Percentiles rank a stretch among this genome's conserved stretches.
These are phyloP conservation scores for Protobothrops flavoviridis DNA, from an alignment of 2,113 vertebrate species.

Conservation along the genomic window DNA sequence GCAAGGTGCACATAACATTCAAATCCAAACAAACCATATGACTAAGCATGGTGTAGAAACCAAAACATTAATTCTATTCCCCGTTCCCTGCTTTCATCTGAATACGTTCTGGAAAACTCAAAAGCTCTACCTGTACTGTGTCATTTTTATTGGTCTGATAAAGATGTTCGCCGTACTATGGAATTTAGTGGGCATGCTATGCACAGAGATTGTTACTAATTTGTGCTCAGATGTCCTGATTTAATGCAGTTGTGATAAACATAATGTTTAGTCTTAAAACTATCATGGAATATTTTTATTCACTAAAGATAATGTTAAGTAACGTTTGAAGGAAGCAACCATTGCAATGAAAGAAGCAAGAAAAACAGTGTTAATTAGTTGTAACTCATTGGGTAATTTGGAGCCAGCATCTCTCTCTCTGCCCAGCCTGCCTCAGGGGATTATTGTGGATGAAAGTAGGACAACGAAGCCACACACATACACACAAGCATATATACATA, in stretches of 20 bases:
- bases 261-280: neutral
- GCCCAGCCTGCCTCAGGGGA: neutral
- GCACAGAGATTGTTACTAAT: neutral
- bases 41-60: neutral
- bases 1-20: neutral
- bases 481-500: neutral
- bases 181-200: neutral
- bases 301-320: neutral
- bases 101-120: neutral
- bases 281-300: neutral
- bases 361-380: neutral
- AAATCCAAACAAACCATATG: neutral
- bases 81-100: neutral
- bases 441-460: neutral
- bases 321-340: neutral
- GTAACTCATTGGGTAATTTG: slow-evolving; percentile 5
- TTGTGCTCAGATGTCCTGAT: neutral
- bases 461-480: neutral
- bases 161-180: neutral
- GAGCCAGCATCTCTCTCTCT: neutral
- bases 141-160: neutral
- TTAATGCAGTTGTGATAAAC: neutral
- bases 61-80: neutral
- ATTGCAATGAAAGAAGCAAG: neutral
- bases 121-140: neutral